These are phyloP conservation scores for Sarcophaga peregrina DNA, from an alignment of 1,140 invertebrate genomes.

Conservation along the genomic window DNA sequence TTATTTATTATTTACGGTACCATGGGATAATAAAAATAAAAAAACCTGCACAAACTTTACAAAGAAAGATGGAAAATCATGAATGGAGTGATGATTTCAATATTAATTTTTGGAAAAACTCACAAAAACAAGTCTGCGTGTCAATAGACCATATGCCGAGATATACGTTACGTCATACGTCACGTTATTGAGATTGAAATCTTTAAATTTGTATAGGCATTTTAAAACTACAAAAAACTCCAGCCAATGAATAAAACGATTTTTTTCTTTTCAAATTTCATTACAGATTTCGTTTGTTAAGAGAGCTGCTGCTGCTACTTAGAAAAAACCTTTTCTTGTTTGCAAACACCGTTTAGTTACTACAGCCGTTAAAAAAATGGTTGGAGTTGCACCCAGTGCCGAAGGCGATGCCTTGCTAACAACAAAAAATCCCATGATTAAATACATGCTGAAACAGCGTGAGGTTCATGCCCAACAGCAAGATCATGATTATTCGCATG, in stretches of 20 bases:
- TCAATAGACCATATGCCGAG: background rate
- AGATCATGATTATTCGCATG: slow-evolving; percentile 67
- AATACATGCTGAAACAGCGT: slow-evolving; percentile 61
- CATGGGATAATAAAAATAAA: background rate
- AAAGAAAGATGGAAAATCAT: background rate
- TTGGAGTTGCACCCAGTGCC: slow-evolving; percentile 54
- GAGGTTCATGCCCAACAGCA: slow-evolving; percentile 61
- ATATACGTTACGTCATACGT: too few species aligned
- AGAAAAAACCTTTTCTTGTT: background rate
- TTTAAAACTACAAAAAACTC: background rate
- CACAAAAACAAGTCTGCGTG: background rate
- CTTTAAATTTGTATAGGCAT: too few species aligned
- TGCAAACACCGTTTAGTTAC: background rate
- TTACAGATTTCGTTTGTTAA: slow-evolving; percentile 16
- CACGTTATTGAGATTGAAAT: too few species aligned
- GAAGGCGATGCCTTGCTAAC: slow-evolving; percentile 54
- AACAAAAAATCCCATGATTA: slow-evolving; percentile 61
- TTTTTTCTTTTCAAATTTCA: background rate
- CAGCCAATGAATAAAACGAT: background rate
- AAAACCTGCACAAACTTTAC: background rate
- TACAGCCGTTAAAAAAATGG: slow-evolving; percentile 50
- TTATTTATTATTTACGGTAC: background rate
- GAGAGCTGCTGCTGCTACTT: background rate
- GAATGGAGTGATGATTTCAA: background rate
- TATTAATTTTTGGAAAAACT: background rate